Conservation (phyloP, 2,797 vertebrate genomes). For the Momotus momota region DNA sequence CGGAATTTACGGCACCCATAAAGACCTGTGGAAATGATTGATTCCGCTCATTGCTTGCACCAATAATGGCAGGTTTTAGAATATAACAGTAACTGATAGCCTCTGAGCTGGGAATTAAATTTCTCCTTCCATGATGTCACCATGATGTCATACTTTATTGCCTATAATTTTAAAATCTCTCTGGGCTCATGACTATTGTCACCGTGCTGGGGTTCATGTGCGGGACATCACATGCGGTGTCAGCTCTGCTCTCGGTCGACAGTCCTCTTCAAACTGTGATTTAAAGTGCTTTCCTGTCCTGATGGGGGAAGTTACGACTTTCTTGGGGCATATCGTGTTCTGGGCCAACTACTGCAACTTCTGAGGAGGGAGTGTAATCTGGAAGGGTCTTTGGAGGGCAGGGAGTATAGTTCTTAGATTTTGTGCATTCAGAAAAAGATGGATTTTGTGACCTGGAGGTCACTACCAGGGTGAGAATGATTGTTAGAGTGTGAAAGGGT, state of each 20-base stretch:
- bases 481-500: not conserved
- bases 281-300: not conserved
- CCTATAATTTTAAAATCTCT: not conserved
- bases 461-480: not conserved
- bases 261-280: not conserved
- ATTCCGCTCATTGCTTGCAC: not conserved
- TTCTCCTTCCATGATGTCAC: slow-evolving; percentile 48
- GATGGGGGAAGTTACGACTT: not conserved
- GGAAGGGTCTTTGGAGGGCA: not conserved
- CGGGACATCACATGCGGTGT: not conserved
- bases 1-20: slow-evolving; percentile 38
- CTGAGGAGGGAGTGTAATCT: not conserved
- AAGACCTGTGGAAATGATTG: slow-evolving; percentile 24
- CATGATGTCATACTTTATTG: slow-evolving; percentile 62
- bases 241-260: not conserved
- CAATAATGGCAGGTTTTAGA: not conserved
- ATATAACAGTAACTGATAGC: slow-evolving; percentile 34
- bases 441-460: not conserved
- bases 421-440: not conserved
- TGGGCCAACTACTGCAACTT: not conserved
- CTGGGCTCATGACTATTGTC: not conserved
- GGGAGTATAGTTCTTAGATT: not conserved
- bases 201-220: not conserved
- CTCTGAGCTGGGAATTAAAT: not conserved
- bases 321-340: not conserved